phyloP scores from a whole-genome alignment of 2,113 vertebrate genomes.

The Thunnus maccoyii region DNA sequence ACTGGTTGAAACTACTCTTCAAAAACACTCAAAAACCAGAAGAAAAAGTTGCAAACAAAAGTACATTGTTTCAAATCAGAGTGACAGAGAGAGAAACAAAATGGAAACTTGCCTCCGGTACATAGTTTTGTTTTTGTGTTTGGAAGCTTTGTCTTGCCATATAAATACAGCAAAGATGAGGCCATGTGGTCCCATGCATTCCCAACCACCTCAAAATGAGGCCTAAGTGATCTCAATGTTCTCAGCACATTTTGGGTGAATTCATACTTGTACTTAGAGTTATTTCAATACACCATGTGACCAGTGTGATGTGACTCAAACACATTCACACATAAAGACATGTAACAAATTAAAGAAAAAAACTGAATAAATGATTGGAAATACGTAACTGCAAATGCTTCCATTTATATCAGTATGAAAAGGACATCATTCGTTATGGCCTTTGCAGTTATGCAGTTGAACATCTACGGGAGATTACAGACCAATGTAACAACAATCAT shows the following conservation, averaged over 20 bases:
- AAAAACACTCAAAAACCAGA: background rate
- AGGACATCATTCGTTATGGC: background rate
- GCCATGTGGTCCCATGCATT: background rate
- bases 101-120: conserved; percentile 26
- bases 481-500: too few species aligned
- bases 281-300: background rate
- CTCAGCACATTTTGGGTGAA: background rate
- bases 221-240: background rate
- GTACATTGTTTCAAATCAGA: background rate
- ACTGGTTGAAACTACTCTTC: background rate
- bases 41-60: conserved; percentile 12
- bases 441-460: background rate
- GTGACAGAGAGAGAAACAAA: conserved; percentile 1
- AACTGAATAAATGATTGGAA: background rate
- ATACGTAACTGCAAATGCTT: background rate
- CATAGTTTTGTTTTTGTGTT: conserved; percentile 17
- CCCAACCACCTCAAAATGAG: background rate
- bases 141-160: conserved; percentile 9
- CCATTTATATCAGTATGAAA: background rate
- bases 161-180: conserved; percentile 2
- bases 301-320: background rate
- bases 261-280: background rate
- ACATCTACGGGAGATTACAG: background rate
- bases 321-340: background rate
- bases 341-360: background rate